A percentile compares a stretch with the other conserved stretches of the same genome.
These are phyloP conservation scores for Lytechinus variegatus DNA, from an alignment of 35 echinoderm and acorn worm species.

Conservation along the genomic window DNA sequence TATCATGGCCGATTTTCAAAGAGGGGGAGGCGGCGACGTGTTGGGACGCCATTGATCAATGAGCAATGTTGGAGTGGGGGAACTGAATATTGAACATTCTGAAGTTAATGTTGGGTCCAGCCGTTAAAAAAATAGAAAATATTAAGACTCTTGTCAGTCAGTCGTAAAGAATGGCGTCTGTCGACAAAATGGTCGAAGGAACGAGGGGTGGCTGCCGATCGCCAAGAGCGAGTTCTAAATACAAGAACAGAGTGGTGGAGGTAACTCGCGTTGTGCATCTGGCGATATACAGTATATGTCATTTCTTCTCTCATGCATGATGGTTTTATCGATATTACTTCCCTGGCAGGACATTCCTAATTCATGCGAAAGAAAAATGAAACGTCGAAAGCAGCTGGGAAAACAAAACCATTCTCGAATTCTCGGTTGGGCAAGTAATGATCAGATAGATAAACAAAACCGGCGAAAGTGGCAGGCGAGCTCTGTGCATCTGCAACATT, in stretches of 20 bases:
- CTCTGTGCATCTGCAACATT: background rate
- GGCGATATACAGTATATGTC: background rate
- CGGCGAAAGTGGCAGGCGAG: background rate
- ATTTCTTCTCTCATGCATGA: background rate
- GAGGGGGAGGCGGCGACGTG: background rate
- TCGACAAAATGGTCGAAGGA: background rate
- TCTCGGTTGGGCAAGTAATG: background rate
- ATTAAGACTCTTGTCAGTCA: background rate
- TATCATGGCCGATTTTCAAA: background rate
- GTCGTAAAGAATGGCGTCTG: background rate
- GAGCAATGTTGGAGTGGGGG: background rate
- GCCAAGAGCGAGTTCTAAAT: background rate
- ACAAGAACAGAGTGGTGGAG: no score
- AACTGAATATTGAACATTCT: background rate
- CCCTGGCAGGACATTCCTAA: background rate
- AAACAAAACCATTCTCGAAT: background rate
- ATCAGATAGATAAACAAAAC: background rate
- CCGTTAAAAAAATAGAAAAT: background rate
- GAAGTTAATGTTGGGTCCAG: background rate
- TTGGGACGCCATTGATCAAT: background rate
- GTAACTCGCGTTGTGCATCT: no score
- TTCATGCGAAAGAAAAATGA: background rate
- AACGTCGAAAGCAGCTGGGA: background rate
- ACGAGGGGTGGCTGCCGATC: background rate
- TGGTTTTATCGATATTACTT: background rate